These are phyloP conservation scores for Phymorhynchus buccinoides DNA, from an alignment of 1,140 invertebrate genomes.

Conservation along the genomic window DNA sequence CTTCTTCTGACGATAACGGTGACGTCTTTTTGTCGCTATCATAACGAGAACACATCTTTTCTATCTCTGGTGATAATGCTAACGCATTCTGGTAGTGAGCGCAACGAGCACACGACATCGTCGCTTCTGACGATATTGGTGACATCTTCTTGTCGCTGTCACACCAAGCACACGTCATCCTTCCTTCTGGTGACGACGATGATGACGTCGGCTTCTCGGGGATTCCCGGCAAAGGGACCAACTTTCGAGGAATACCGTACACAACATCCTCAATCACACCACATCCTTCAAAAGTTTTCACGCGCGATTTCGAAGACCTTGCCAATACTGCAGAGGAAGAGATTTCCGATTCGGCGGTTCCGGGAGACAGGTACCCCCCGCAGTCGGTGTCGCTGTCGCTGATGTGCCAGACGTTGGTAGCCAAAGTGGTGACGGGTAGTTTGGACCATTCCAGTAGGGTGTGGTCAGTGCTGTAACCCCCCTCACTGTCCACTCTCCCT, in stretches of 20 bases:
- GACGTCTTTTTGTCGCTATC: too few relatives aligned
- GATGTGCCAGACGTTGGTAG: conserved; percentile 10
- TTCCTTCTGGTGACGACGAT: too few relatives aligned
- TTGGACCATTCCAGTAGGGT: conserved; percentile 21
- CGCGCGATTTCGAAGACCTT: not conserved
- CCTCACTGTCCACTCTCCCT: not conserved
- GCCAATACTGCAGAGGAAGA: not conserved
- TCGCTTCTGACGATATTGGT: too few relatives aligned
- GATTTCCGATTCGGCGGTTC: not conserved
- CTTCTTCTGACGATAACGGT: too few relatives aligned
- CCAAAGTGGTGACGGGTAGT: conserved; percentile 5
- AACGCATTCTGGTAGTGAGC: too few relatives aligned
- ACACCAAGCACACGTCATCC: too few relatives aligned
- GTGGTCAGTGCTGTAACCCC: conserved; percentile 14
- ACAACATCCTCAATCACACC: not conserved
- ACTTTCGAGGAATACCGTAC: conserved; percentile 8
- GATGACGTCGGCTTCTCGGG: too few relatives aligned
- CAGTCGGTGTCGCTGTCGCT: not conserved
- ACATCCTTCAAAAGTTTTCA: not conserved
- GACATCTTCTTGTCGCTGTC: too few relatives aligned
- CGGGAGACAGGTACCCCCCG: not conserved
- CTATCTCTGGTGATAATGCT: too few relatives aligned
- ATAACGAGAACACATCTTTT: too few relatives aligned
- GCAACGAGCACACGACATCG: too few relatives aligned
- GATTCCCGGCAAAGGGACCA: not conserved